A percentile compares a stretch with the other conserved stretches of the same genome.
Evolutionary conservation across 2,797 vertebrate genomes (phyloP).

Genomic region (Myotis pilosus): DNA sequence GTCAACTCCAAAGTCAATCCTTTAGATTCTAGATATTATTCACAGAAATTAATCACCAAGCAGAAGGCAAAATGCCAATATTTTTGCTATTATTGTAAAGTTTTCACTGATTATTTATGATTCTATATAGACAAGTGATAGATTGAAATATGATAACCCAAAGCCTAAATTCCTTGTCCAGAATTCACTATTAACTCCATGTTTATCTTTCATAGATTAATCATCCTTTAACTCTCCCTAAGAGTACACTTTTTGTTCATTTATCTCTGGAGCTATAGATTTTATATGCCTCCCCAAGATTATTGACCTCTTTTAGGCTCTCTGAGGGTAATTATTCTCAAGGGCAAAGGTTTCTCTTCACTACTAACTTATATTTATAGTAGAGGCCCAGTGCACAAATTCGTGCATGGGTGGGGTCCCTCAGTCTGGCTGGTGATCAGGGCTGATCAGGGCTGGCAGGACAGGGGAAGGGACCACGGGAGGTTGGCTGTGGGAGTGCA

Average conservation of each 20-base stretch:
- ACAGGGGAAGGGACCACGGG: too few species aligned
- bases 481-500: too few species aligned
- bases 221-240: neutral
- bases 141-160: neutral
- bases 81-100: neutral
- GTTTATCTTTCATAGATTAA: neutral
- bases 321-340: neutral
- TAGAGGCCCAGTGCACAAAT: too few species aligned
- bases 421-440: too few species aligned
- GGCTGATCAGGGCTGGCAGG: too few species aligned
- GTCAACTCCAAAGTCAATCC: neutral
- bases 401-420: too few species aligned
- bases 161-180: neutral
- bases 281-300: neutral
- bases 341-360: neutral
- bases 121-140: neutral
- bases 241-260: neutral
- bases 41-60: neutral
- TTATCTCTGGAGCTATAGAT: neutral
- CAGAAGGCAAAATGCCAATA: neutral
- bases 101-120: neutral
- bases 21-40: neutral
- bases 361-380: neutral
- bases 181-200: neutral
- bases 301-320: neutral